Percentiles rank a stretch among this genome's conserved stretches.
phyloP scores from a whole-genome alignment of 2,888 invertebrate species.

The Glyphotaelius pellucidus region DNA sequence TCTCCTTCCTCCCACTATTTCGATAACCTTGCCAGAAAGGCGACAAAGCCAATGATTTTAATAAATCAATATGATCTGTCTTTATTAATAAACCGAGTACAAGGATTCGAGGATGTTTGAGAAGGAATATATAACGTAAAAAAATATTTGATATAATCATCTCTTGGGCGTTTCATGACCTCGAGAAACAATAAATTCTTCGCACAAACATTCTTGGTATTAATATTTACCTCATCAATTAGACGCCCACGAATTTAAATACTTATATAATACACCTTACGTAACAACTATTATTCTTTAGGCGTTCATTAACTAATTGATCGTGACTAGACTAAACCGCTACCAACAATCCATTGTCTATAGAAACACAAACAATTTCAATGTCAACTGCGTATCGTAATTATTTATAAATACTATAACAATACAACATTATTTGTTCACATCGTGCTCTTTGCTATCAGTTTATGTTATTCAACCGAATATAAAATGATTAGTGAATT shows the following conservation, averaged over 20 bases:
- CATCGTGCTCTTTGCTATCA: not conserved
- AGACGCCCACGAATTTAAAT: not conserved
- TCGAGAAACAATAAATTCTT: not conserved
- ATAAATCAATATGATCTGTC: not conserved
- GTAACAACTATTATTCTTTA: not conserved
- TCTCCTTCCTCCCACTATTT: not conserved
- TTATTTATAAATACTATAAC: not conserved
- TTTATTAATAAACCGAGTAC: not conserved
- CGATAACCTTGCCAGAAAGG: not conserved
- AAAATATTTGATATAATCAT: not conserved
- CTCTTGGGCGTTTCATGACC: not conserved
- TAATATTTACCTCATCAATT: not conserved
- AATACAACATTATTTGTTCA: not conserved
- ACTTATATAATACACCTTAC: not conserved
- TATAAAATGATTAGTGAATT: too few relatives aligned
- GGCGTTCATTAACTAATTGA: conserved; percentile 12
- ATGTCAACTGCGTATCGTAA: not conserved
- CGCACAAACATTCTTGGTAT: too few relatives aligned
- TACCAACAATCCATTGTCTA: not conserved
- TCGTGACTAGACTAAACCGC: conserved; percentile 20
- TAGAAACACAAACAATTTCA: not conserved
- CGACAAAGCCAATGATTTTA: not conserved
- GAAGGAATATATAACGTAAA: not conserved
- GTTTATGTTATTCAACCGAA: not conserved
- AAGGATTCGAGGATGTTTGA: not conserved